A percentile compares a stretch with the other conserved stretches of the same genome.
phyloP scores from a whole-genome alignment of 2,888 invertebrate species.

The Lordiphosa fenestrarum region DNA sequence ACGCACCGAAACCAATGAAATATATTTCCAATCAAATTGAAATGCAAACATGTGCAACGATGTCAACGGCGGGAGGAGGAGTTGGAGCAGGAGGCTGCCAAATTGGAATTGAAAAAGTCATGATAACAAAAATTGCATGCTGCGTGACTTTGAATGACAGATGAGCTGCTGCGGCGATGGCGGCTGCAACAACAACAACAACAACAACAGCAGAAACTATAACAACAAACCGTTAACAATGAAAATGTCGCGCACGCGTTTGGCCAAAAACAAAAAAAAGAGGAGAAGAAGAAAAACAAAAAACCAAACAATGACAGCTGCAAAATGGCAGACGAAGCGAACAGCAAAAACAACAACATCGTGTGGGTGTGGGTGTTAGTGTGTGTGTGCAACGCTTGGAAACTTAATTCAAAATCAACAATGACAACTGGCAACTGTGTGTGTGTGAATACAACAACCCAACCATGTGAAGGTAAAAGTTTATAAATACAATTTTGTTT shows the following conservation, averaged over 20 bases:
- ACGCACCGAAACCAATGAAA: slow-evolving; percentile 57
- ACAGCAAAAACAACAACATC: slow-evolving; percentile 43
- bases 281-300: not conserved
- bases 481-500: too few species aligned
- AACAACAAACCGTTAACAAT: slow-evolving; percentile 59
- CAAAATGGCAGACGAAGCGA: slow-evolving; percentile 37
- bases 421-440: too few species aligned
- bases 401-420: slow-evolving; percentile 71
- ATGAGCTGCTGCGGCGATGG: slow-evolving; percentile 42
- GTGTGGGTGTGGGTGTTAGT: slow-evolving; percentile 4
- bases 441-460: too few species aligned
- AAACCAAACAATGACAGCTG: slow-evolving; percentile 57
- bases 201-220: slow-evolving; percentile 21
- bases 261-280: slow-evolving; percentile 24
- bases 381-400: slow-evolving; percentile 42
- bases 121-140: slow-evolving; percentile 60
- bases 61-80: slow-evolving; percentile 23
- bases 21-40: slow-evolving; percentile 71
- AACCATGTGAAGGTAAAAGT: too few species aligned
- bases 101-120: slow-evolving; percentile 67
- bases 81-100: slow-evolving; percentile 30
- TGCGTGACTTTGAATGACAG: slow-evolving; percentile 71
- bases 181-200: slow-evolving; percentile 9
- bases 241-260: slow-evolving; percentile 67
- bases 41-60: slow-evolving; percentile 63